These are phyloP conservation scores for Leucopsar rothschildi DNA, from an alignment of 2,113 vertebrate species.

Conservation along the genomic window DNA sequence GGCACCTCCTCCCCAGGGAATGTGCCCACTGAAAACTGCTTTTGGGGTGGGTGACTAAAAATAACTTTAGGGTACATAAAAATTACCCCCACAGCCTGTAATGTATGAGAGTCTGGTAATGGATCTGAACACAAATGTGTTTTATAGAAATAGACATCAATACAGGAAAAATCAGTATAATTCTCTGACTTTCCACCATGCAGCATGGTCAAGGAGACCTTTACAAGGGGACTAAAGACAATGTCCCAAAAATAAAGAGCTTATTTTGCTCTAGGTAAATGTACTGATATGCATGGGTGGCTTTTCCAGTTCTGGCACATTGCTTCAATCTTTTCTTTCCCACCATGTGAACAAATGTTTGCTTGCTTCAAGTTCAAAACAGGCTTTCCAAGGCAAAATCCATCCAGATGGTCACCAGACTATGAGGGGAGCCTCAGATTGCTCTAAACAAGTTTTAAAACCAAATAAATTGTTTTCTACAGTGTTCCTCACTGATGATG, in stretches of 20 bases:
- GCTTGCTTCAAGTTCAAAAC: constrained; percentile 29
- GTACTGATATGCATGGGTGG: neutral
- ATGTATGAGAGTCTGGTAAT: rapidly evolving
- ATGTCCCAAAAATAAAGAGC: neutral
- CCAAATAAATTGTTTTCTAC: constrained; percentile 43
- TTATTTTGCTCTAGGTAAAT: constrained; percentile 26
- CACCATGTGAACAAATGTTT: constrained; percentile 43
- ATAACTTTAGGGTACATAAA: rapidly evolving
- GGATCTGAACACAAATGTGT: neutral
- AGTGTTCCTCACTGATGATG: neutral
- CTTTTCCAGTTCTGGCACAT: constrained; percentile 19
- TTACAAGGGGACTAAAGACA: neutral
- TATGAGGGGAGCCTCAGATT: constrained; percentile 9
- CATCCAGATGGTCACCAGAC: constrained; percentile 58
- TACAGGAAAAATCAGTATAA: neutral
- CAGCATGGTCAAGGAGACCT: neutral
- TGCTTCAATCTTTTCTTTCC: neutral
- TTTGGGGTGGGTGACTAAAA: neutral
- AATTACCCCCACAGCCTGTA: neutral
- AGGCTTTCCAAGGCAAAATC: constrained; percentile 44
- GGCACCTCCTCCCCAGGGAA: neutral
- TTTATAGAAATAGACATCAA: neutral
- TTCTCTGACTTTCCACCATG: neutral
- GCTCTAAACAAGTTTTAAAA: constrained; percentile 39
- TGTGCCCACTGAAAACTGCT: rapidly evolving